A percentile compares a stretch with the other conserved stretches of the same genome.
Conservation (phyloP, 2,113 vertebrate genomes). For the Psittacara wagleri region DNA sequence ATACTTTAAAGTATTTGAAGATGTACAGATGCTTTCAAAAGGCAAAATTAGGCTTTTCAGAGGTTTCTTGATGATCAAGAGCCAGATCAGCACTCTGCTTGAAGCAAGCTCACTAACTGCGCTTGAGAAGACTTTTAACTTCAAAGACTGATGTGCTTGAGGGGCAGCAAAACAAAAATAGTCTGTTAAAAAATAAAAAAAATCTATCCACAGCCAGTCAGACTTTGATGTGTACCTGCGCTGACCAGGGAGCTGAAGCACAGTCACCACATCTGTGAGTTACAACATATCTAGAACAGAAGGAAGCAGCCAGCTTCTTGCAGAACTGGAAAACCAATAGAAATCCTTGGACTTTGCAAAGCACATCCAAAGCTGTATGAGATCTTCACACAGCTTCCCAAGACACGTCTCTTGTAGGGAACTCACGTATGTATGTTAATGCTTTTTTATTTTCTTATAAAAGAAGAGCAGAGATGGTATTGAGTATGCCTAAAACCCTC, state of each 20-base stretch:
- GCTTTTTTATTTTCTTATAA: neutral
- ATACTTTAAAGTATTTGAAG: constrained; percentile 3
- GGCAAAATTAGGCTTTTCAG: constrained; percentile 31
- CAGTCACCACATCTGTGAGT: neutral
- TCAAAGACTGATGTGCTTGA: constrained; percentile 38
- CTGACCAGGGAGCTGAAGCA: neutral
- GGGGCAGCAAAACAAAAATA: neutral
- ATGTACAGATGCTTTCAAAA: neutral
- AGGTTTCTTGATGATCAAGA: constrained; percentile 44
- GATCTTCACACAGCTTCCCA: neutral
- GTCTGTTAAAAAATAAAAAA: neutral
- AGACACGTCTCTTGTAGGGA: neutral
- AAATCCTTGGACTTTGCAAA: neutral
- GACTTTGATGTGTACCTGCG: constrained; percentile 14
- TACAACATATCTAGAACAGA: neutral
- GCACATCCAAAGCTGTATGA: neutral
- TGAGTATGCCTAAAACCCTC: neutral
- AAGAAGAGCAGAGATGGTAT: neutral
- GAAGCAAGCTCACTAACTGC: neutral
- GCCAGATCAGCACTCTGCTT: neutral
- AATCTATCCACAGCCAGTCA: neutral
- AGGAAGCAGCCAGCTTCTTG: neutral
- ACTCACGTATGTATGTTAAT: fast-evolving
- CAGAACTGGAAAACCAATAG: neutral
- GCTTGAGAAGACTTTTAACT: constrained; percentile 34